Evolutionary conservation across 1,140 invertebrate species (phyloP).

Genomic region (Macrosteles quadrilineatus): DNA sequence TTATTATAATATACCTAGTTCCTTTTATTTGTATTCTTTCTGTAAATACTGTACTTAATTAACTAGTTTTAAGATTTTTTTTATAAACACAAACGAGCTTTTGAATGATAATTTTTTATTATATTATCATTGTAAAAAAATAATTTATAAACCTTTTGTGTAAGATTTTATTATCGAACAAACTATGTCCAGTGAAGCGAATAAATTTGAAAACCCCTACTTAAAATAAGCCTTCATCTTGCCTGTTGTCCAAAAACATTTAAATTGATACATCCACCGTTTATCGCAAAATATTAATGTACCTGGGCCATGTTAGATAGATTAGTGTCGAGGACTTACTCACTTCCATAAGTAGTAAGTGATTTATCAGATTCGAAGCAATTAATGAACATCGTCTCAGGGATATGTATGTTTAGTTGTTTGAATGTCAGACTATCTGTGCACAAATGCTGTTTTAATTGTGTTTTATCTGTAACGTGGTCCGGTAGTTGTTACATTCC

Average conservation of each 20-base stretch:
- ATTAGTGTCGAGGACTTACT: too few relatives aligned
- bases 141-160: neutral
- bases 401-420: constrained; percentile 19
- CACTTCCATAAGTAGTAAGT: too few relatives aligned
- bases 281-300: constrained; percentile 16
- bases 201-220: neutral
- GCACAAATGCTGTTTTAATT: constrained; percentile 2
- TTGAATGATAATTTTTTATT: constrained; percentile 35
- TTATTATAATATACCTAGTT: constrained; percentile 28
- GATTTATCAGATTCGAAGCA: neutral
- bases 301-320: constrained; percentile 10
- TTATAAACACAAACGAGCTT: constrained; percentile 38
- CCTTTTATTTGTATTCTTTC: constrained; percentile 25
- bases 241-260: neutral
- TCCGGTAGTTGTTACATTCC: constrained; percentile 14
- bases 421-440: neutral
- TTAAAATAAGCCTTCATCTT: constrained; percentile 7
- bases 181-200: constrained; percentile 1
- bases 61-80: constrained; percentile 8
- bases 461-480: constrained; percentile 17
- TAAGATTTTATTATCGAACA: constrained; percentile 1
- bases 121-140: constrained; percentile 1
- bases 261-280: constrained; percentile 21
- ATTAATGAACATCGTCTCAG: constrained; percentile 10
- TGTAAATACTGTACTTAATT: constrained; percentile 32